Evolutionary conservation across 2,113 vertebrate species (phyloP), one percentile per base, ranked within the genome.

Genomic region (Antennarius striatus): DNA sequence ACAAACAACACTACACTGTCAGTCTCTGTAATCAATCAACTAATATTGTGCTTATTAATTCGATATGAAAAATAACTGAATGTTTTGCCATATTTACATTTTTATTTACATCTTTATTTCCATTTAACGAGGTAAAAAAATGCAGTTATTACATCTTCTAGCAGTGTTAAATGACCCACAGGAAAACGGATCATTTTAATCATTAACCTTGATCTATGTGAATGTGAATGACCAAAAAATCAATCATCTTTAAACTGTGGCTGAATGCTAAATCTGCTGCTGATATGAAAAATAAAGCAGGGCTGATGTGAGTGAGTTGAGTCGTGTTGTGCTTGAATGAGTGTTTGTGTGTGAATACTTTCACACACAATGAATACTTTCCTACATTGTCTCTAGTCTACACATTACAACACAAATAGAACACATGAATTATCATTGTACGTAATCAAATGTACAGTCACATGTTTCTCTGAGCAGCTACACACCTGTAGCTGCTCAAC

Each of bases 321-420:
- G 39, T 6, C 10, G 59, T 72, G 68, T 55, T 55, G 43, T 54
- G 40, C 47, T 65, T 55, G 49, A 7, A 46, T n/a, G 11, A 46
- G 46, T 67, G 53, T 52, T 59, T 57, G 14, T 57, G 55, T 71
- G 66, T 62, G 22, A 22, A 22, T 22, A 22, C 22, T 22, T 22
- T 22, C 22, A n/a, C n/a, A n/a, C 22, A 22, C 22, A 22, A 22
- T 22, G 22, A 22, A 22, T 22, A 22, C 22, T 22, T 22, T 22
- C 22, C 22, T 22, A 22, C 22, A 22, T 22, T 22, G 22, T 22
- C 22, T 22, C 22, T 22, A 22, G 22, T 22, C 22, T 22, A 22
- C 22, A 22, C 22, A 22, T 22, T 22, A 22, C 22, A 22, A 22
- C 22, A 22, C 22, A 22, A 22, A 22, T 1, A 22, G 22, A 22